Evolutionary conservation across 2,888 invertebrate species (phyloP).

Genomic region (Torymus tubicola): DNA sequence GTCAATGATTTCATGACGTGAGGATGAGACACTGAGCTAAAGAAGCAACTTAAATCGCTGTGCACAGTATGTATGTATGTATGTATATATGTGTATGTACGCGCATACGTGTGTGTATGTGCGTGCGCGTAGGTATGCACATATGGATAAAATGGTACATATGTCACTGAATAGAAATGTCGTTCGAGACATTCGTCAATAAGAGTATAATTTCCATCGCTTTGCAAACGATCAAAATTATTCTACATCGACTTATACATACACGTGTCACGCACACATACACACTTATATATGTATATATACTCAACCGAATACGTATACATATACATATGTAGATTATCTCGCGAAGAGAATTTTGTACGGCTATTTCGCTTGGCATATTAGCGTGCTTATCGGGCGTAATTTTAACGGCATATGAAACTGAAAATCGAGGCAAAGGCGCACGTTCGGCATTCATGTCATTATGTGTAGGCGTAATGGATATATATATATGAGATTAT

Average conservation of each 20-base stretch:
- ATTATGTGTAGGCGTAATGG: neutral
- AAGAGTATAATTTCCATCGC: constrained; percentile 40
- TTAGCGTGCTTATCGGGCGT: constrained; percentile 25
- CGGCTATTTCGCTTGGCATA: constrained; percentile 47
- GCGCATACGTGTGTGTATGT: constrained; percentile 16
- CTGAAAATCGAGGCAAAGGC: constrained; percentile 43
- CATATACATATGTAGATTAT: neutral
- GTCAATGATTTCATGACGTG: constrained; percentile 63
- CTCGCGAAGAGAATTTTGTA: neutral
- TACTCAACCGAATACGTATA: constrained; percentile 18
- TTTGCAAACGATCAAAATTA: constrained; percentile 16
- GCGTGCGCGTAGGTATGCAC: neutral
- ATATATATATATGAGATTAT: neutral
- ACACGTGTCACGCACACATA: constrained; percentile 5
- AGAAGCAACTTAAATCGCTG: constrained; percentile 61
- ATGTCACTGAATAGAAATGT: constrained; percentile 31
- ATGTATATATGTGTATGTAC: neutral
- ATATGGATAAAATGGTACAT: constrained; percentile 13
- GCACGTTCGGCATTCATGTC: constrained; percentile 40
- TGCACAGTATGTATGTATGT: constrained; percentile 35
- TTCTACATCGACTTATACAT: constrained; percentile 5
- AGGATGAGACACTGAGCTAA: constrained; percentile 62
- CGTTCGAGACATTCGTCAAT: constrained; percentile 30
- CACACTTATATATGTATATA: too few relatives aligned
- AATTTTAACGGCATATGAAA: constrained; percentile 48